Percentiles rank a stretch among this genome's conserved stretches.
Conservation (phyloP, 1,140 invertebrate species). For the Adelges cooleyi region DNA sequence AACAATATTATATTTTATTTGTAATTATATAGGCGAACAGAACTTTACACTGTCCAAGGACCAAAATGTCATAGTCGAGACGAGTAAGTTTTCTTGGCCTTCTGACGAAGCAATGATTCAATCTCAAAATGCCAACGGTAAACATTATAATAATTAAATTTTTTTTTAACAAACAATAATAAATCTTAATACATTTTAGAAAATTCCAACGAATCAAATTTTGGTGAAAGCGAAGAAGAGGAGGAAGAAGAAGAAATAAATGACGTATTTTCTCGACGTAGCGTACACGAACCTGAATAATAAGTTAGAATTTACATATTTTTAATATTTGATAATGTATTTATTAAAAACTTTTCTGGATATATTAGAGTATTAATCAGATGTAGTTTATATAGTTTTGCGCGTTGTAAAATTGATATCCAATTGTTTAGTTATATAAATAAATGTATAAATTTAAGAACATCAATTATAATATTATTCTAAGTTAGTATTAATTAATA, state of each 20-base stretch:
- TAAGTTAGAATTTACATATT: not conserved
- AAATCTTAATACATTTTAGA: constrained; percentile 2
- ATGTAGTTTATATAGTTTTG: no score
- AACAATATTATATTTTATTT: no score
- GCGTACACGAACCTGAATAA: constrained; percentile 18
- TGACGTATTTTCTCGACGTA: constrained; percentile 20
- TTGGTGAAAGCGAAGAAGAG: constrained; percentile 13
- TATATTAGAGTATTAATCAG: no score
- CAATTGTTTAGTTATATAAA: no score
- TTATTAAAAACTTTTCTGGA: no score
- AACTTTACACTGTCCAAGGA: constrained; percentile 18
- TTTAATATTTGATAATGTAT: no score
- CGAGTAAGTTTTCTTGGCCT: constrained; percentile 19
- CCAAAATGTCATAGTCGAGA: constrained; percentile 7
- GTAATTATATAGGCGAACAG: constrained; percentile 8
- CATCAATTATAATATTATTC: no score
- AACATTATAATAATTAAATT: not conserved
- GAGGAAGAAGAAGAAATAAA: constrained; percentile 22
- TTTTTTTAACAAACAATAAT: no score
- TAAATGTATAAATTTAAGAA: no score
- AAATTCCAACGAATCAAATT: constrained; percentile 26
- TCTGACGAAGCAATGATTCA: not conserved
- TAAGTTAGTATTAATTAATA: no score
- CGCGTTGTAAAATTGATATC: no score
- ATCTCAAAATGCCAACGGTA: constrained; percentile 17